Evolutionary conservation across 2,888 invertebrate genomes (phyloP).

Genomic region (Cyrtodaria siliqua): DNA sequence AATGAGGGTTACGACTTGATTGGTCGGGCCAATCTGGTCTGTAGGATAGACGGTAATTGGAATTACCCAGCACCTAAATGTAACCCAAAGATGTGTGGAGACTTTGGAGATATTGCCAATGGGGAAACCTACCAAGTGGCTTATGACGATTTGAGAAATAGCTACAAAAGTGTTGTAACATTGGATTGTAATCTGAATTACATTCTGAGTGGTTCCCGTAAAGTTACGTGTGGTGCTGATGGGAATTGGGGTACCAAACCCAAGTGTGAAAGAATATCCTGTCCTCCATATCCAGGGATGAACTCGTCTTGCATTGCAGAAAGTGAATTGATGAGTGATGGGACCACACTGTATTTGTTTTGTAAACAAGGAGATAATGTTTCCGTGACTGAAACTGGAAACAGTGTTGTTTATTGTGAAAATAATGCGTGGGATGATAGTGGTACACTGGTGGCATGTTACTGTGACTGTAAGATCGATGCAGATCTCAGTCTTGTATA

Average conservation of each 20-base stretch:
- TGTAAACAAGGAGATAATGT: conserved; percentile 23
- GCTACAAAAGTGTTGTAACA: conserved; percentile 29
- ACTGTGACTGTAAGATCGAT: conserved; percentile 32
- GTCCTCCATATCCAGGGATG: conserved; percentile 21
- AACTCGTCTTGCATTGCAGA: conserved; percentile 27
- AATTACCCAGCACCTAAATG: conserved; percentile 28
- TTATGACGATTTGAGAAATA: conserved; percentile 9
- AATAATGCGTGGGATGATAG: conserved; percentile 21
- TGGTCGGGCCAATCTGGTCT: conserved; percentile 9
- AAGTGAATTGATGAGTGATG: not conserved
- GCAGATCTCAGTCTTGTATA: too few species aligned
- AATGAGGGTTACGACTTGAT: conserved; percentile 21
- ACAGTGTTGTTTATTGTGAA: conserved; percentile 6
- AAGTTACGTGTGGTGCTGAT: conserved; percentile 27
- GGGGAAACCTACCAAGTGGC: conserved; percentile 21
- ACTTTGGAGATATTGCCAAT: conserved; percentile 32
- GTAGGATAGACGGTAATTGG: conserved; percentile 30
- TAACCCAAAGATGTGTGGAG: conserved; percentile 31
- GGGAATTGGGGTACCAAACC: conserved; percentile 39
- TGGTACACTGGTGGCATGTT: conserved; percentile 22
- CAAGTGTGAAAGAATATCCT: conserved; percentile 13
- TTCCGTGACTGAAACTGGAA: conserved; percentile 22
- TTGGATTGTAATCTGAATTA: conserved; percentile 31
- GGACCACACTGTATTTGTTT: not conserved
- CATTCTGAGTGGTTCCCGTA: conserved; percentile 21